Evolutionary conservation across 2,797 vertebrate genomes (phyloP).

Genomic region (Hemibagrus guttatus): DNA sequence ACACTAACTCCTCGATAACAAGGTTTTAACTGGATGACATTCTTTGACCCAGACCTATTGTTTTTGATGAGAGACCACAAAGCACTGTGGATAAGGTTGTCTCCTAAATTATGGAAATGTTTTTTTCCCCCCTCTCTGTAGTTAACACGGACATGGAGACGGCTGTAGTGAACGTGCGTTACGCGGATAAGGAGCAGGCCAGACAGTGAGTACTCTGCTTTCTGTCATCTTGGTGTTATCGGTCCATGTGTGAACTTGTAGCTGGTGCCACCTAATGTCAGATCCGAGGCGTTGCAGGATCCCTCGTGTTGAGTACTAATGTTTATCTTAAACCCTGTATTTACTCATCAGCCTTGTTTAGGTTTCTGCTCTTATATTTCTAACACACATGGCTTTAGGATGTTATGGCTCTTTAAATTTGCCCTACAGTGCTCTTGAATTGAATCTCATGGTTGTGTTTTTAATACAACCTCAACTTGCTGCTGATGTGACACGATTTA

Average conservation of each 20-base stretch:
- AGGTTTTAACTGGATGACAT: background rate
- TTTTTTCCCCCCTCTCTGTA: constrained; percentile 63
- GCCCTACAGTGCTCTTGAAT: no score
- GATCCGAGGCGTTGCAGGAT: constrained; percentile 34
- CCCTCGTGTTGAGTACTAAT: background rate
- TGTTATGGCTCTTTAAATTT: background rate
- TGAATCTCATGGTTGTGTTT: no score
- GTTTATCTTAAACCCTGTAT: background rate
- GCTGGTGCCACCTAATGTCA: constrained; percentile 50
- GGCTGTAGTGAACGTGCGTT: constrained; percentile 97
- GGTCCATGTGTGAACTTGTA: constrained; percentile 41
- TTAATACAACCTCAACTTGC: no score
- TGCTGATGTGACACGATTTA: no score
- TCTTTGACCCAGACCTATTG: background rate
- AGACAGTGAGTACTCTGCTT: constrained; percentile 85
- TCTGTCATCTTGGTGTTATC: background rate
- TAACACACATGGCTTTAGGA: background rate
- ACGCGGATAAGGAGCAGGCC: constrained; percentile 94
- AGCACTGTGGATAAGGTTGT: background rate
- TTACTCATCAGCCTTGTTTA: background rate
- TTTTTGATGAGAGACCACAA: background rate
- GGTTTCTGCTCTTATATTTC: background rate
- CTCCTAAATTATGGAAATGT: background rate
- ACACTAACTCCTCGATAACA: background rate
- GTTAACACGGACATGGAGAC: constrained; percentile 99